A percentile compares a stretch with the other conserved stretches of the same genome.
These are phyloP conservation scores for Rhysida immarginata DNA, from an alignment of 1,140 invertebrate genomes.

Conservation along the genomic window DNA sequence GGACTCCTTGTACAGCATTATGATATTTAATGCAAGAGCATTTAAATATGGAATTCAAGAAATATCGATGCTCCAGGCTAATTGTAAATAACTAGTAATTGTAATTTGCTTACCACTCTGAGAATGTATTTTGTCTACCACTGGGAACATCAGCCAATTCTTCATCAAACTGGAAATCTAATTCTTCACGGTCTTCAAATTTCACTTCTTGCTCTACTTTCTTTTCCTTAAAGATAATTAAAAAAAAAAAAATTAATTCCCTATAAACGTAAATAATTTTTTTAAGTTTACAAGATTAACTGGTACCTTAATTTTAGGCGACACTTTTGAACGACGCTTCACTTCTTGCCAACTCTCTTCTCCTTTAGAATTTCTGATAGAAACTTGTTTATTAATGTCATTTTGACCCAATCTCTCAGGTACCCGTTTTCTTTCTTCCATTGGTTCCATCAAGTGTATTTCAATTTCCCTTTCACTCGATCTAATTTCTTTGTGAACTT, in stretches of 20 bases:
- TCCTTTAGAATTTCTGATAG: too few relatives aligned
- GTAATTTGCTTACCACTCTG: slow-evolving; percentile 41
- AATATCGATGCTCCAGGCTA: too few relatives aligned
- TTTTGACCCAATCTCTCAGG: too few relatives aligned
- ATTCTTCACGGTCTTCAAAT: slow-evolving; percentile 55
- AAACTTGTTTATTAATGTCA: too few relatives aligned
- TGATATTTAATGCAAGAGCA: too few relatives aligned
- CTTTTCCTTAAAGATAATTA: not conserved
- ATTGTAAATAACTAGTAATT: too few relatives aligned
- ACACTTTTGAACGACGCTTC: slow-evolving; percentile 3
- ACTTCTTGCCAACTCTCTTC: slow-evolving; percentile 8
- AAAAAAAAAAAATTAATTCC: not conserved
- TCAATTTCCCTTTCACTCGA: too few relatives aligned
- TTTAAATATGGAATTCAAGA: too few relatives aligned
- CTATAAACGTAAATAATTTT: not conserved
- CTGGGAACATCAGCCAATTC: slow-evolving; percentile 56
- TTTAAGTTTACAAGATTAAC: not conserved
- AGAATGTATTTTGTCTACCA: slow-evolving; percentile 68
- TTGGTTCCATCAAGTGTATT: too few relatives aligned
- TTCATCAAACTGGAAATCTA: slow-evolving; percentile 95
- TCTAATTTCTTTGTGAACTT: too few relatives aligned
- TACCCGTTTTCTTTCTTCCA: too few relatives aligned
- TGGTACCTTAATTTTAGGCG: slow-evolving; percentile 1
- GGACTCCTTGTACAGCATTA: too few relatives aligned
- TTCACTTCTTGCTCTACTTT: slow-evolving; percentile 13